Evolutionary conservation across 2,113 vertebrate species (phyloP).

Genomic region (Melierax canorus): DNA sequence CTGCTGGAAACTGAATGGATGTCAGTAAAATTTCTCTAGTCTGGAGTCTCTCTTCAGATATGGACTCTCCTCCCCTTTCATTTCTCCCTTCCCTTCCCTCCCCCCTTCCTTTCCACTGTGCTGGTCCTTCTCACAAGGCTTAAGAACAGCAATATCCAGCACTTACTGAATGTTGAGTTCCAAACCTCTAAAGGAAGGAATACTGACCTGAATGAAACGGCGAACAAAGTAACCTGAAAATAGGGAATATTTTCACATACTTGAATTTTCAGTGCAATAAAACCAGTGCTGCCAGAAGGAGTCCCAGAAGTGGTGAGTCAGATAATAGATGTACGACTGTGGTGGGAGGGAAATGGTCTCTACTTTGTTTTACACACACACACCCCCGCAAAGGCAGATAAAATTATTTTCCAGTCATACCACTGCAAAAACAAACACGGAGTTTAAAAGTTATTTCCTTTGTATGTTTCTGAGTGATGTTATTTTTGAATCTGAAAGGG

Average conservation of each 20-base stretch:
- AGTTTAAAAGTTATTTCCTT: constrained; percentile 48
- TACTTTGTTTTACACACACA: not conserved
- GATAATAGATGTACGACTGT: not conserved
- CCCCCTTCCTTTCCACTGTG: not conserved
- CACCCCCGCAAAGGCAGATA: not conserved
- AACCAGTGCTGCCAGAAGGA: constrained; percentile 23
- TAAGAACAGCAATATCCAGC: not conserved
- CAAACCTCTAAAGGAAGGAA: not conserved
- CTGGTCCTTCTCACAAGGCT: constrained; percentile 17
- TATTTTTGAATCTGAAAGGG: not conserved
- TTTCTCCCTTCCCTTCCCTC: constrained; percentile 17
- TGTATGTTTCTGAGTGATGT: not conserved
- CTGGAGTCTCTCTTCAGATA: constrained; percentile 49
- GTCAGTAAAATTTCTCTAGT: constrained; percentile 53
- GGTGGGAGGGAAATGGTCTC: constrained; percentile 37
- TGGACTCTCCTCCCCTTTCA: constrained; percentile 35
- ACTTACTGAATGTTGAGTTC: not conserved
- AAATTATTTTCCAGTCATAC: constrained; percentile 34
- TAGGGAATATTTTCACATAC: not conserved
- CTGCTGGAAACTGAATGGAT: constrained; percentile 57
- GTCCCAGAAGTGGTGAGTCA: constrained; percentile 51
- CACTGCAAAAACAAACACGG: not conserved
- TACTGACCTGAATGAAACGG: not conserved
- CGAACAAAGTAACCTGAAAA: constrained; percentile 10
- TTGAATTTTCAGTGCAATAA: constrained; percentile 37